Percentiles rank a stretch among this genome's conserved stretches.
phyloP scores from a whole-genome alignment of 2,888 invertebrate genomes.

The Sycophila texana region DNA sequence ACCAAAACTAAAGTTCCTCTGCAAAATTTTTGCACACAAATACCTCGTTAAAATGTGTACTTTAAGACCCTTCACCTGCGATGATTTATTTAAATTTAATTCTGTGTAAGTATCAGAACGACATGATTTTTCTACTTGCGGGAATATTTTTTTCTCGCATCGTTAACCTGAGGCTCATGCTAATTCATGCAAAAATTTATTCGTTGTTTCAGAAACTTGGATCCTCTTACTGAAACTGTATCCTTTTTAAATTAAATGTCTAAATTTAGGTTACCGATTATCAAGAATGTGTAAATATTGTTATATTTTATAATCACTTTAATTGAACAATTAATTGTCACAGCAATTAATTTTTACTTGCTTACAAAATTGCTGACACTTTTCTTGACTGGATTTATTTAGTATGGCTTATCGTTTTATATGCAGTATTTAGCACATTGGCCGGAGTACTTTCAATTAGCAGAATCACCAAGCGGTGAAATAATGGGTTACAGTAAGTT shows the following conservation, averaged over 20 bases:
- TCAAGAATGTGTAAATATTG: background rate
- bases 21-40: slow-evolving; percentile 51
- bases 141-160: slow-evolving; percentile 7
- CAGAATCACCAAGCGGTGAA: slow-evolving; percentile 95
- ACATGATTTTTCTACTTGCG: background rate
- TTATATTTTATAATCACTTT: background rate
- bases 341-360: background rate
- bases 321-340: background rate
- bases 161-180: slow-evolving; percentile 16
- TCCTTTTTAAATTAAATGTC: slow-evolving; percentile 69
- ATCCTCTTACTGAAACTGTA: slow-evolving; percentile 96
- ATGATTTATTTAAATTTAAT: slow-evolving; percentile 96
- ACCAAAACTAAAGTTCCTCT: slow-evolving; percentile 57
- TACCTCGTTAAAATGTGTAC: slow-evolving; percentile 84
- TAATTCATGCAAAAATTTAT: slow-evolving; percentile 32
- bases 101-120: slow-evolving; percentile 86
- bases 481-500: slow-evolving; percentile 99
- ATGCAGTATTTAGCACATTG: slow-evolving; percentile 98
- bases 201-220: slow-evolving; percentile 88
- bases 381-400: slow-evolving; percentile 53
- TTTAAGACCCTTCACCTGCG: slow-evolving; percentile 92
- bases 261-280: background rate
- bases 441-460: slow-evolving; percentile 99
- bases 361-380: background rate
- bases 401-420: slow-evolving; percentile 95